Evolutionary conservation across 1,140 invertebrate genomes (phyloP).

Genomic region (Drosophila nasuta): DNA sequence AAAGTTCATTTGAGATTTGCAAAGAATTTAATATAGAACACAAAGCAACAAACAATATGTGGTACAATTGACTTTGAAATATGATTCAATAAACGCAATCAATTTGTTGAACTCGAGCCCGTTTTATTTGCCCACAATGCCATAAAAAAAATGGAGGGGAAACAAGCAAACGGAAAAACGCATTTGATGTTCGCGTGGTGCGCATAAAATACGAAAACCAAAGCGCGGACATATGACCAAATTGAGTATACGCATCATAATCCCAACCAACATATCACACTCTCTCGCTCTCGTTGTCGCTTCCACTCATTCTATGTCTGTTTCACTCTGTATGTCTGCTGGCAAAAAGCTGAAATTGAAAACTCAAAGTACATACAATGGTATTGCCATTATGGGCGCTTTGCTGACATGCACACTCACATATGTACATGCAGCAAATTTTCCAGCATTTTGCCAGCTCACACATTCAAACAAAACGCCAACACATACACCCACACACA

Average conservation of each 20-base stretch:
- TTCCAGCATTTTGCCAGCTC: conserved; percentile 52
- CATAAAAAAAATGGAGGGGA: conserved; percentile 22
- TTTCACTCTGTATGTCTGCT: conserved; percentile 19
- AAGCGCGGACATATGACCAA: conserved; percentile 20
- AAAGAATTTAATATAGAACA: conserved; percentile 16
- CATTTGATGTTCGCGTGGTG: conserved; percentile 39
- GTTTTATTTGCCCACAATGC: conserved; percentile 44
- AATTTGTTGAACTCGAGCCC: conserved; percentile 47
- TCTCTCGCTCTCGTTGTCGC: not conserved
- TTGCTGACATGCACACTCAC: conserved; percentile 60
- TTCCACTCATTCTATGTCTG: not conserved
- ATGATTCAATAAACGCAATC: conserved; percentile 43
- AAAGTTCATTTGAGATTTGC: conserved; percentile 1
- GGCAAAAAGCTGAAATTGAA: conserved; percentile 75
- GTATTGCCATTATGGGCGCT: conserved; percentile 66
- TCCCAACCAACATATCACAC: not conserved
- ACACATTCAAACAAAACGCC: too few relatives aligned
- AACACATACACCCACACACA: not conserved
- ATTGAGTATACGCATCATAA: conserved; percentile 37
- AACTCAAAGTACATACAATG: conserved; percentile 77
- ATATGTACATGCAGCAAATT: conserved; percentile 57
- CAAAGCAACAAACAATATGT: not conserved
- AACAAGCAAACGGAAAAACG: conserved; percentile 29
- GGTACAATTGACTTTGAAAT: conserved; percentile 19
- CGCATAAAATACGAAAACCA: conserved; percentile 24